These are phyloP conservation scores for Gallinago jamesoni DNA, from an alignment of 2,113 vertebrate species.

Conservation along the genomic window DNA sequence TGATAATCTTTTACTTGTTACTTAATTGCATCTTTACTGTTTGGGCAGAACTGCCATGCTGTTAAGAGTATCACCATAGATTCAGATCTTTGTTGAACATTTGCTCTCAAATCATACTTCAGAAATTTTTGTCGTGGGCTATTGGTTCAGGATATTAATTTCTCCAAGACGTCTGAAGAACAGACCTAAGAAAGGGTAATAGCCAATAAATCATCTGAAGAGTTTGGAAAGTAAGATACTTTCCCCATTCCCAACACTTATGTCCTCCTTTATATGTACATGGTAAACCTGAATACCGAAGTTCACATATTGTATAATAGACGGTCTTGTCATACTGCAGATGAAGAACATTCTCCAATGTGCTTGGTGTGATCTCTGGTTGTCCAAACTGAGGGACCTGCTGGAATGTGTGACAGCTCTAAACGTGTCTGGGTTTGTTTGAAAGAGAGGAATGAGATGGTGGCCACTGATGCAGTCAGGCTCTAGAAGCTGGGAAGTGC, in stretches of 20 bases:
- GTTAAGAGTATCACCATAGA: not conserved
- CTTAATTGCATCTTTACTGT: not conserved
- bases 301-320: not conserved
- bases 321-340: not conserved
- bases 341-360: not conserved
- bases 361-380: not conserved
- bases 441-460: not conserved
- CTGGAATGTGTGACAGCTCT: not conserved
- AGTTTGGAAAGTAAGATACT: not conserved
- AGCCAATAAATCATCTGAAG: not conserved
- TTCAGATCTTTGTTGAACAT: not conserved
- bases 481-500: not conserved
- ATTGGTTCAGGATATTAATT: not conserved
- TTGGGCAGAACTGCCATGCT: not conserved
- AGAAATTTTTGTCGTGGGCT: not conserved
- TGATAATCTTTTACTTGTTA: not conserved
- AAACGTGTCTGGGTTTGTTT: not conserved
- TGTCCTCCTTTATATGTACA: fast-evolving
- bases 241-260: not conserved
- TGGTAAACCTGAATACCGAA: not conserved
- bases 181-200: not conserved
- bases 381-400: not conserved
- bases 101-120: not conserved
- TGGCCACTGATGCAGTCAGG: not conserved
- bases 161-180: not conserved